Conservation (phyloP, 2,888 invertebrate species). For the Craniophora ligustri region DNA sequence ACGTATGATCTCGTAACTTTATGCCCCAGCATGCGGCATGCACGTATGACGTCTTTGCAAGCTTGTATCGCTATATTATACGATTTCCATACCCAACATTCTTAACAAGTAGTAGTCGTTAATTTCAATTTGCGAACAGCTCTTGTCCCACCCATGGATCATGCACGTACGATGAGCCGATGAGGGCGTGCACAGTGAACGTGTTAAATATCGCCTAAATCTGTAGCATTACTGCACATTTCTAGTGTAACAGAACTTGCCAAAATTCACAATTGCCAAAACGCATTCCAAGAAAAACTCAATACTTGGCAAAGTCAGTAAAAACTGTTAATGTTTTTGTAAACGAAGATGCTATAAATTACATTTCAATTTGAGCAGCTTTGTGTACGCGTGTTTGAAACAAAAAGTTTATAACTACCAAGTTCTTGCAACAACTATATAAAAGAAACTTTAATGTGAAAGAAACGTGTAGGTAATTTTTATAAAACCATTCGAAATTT, state of each 20-base stretch:
- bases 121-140: too few species aligned
- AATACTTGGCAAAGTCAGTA: conserved; percentile 13
- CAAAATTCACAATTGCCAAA: conserved; percentile 8
- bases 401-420: background rate
- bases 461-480: background rate
- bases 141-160: too few species aligned
- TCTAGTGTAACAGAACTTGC: background rate
- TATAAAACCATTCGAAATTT: background rate
- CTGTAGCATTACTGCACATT: background rate
- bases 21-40: too few species aligned
- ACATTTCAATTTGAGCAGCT: conserved; percentile 5
- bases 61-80: too few species aligned
- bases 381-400: conserved; percentile 4
- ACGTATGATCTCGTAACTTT: too few species aligned
- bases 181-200: too few species aligned
- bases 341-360: conserved; percentile 26
- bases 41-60: too few species aligned
- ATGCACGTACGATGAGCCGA: too few species aligned
- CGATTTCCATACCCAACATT: too few species aligned
- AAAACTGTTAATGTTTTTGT: conserved; percentile 12
- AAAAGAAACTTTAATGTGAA: background rate
- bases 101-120: too few species aligned
- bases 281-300: conserved; percentile 17
- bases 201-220: background rate
- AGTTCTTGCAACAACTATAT: too few species aligned